These are phyloP conservation scores for Chesias legatella DNA, from an alignment of 2,888 invertebrate genomes.

Conservation along the genomic window DNA sequence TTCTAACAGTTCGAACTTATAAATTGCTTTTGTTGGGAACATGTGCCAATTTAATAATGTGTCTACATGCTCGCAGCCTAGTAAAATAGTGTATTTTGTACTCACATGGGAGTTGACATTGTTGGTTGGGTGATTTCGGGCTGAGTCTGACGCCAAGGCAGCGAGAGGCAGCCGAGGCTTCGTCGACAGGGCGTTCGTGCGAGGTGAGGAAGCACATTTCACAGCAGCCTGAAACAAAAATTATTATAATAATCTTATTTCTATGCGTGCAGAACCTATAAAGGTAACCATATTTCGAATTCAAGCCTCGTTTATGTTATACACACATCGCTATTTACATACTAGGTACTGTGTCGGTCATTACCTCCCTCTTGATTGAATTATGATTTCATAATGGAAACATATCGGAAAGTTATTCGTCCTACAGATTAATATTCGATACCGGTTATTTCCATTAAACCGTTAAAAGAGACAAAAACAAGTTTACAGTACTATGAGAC, in stretches of 20 bases:
- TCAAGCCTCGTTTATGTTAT: no score
- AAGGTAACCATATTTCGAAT: no score
- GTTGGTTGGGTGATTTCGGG: slow-evolving; percentile 71
- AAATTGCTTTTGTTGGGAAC: slow-evolving; percentile 10
- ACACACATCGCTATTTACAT: no score
- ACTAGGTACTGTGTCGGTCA: no score
- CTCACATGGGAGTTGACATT: slow-evolving; percentile 77
- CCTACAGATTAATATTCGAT: no score
- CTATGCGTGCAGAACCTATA: no score
- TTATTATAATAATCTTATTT: background rate
- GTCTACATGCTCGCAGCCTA: background rate
- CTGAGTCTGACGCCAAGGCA: slow-evolving; percentile 62
- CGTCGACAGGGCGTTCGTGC: slow-evolving; percentile 72
- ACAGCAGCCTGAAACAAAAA: slow-evolving; percentile 66
- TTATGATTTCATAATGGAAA: no score
- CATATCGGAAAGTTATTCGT: no score
- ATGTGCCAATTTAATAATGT: slow-evolving; percentile 3
- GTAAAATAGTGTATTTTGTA: slow-evolving; percentile 20
- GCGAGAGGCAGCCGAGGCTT: slow-evolving; percentile 71
- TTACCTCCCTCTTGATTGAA: no score
- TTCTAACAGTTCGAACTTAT: slow-evolving; percentile 2
- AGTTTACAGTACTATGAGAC: no score
- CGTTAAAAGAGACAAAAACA: no score
- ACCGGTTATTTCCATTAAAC: no score
- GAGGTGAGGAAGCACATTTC: slow-evolving; percentile 75